Evolutionary conservation across 2,888 invertebrate genomes (phyloP), one percentile per base, ranked within the genome.

Genomic region (Harpalus rufipes): DNA sequence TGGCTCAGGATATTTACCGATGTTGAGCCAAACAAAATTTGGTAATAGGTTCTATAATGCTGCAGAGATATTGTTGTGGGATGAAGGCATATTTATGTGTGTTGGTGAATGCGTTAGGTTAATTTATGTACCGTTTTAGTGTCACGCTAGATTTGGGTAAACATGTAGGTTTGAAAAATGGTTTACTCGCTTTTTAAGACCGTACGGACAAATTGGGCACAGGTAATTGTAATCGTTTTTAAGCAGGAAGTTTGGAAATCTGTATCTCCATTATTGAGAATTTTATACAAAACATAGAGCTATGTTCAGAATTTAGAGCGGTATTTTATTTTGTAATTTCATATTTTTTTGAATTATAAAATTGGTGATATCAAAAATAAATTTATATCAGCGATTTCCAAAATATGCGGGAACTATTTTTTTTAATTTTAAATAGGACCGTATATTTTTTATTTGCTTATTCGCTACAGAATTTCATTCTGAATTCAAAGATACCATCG

Each of bases 101-200:
- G 44, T 14, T 41, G 14, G 10, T 7, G 72, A 74, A 74, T 74
- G 44, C 41, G 14, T 74, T 44, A 41, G 44, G 18, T 16, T 74
- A 74, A 74, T 74, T 74, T 74, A 74, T 74, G 44, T 41, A 68
- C 44, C 72, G 72, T 74, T 39, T 74, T 74, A 74, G 72, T 74
- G 72, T 74, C 72, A 14, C 16, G 41, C 41, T 68, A 41, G 72
- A 41, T 74, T 18, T 74, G 18, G 68, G 72, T 74, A 74, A 74
- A 74, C 44, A 74, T 74, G 41, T 44, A 44, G 72, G 72, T 74
- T 74, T 74, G 72, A 74, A 74, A 44, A 74, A 44, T 44, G 25
- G 72, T 44, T 14, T 63, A 72, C 41, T 12, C 2, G 14, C 5
- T 41, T 74, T 18, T 74, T 7, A 63, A 32, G 12, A 63, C 63